Percentiles rank a stretch among this genome's conserved stretches.
Evolutionary conservation across 2,888 invertebrate genomes (phyloP).

Genomic region (Torymus aiolomorphi): DNA sequence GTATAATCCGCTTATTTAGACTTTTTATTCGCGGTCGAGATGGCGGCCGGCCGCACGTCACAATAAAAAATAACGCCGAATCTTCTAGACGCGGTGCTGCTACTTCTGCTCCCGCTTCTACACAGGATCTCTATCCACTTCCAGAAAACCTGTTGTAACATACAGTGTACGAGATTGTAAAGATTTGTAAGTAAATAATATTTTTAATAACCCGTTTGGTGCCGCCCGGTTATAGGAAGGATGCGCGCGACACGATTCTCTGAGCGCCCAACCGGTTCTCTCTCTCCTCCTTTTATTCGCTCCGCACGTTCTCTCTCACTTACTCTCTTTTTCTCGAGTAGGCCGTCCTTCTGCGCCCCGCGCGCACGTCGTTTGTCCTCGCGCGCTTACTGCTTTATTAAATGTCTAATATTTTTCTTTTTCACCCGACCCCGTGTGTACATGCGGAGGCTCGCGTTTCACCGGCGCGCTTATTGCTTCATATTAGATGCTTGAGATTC

Average conservation of each 20-base stretch:
- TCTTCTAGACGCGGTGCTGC: background rate
- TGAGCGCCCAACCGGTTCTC: conserved; percentile 47
- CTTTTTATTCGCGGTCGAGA: conserved; percentile 24
- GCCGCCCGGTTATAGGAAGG: conserved; percentile 27
- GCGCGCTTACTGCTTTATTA: conserved; percentile 57
- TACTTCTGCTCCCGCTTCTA: too few relatives aligned
- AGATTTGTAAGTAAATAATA: conserved; percentile 59
- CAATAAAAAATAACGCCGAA: conserved; percentile 36
- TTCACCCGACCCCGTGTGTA: background rate
- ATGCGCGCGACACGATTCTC: background rate
- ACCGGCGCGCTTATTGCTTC: conserved; percentile 26
- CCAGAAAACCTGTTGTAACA: conserved; percentile 42
- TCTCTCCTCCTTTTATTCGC: conserved; percentile 46
- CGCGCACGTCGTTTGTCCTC: conserved; percentile 45
- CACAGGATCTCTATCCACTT: background rate
- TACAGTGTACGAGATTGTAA: conserved; percentile 57
- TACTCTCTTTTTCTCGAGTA: conserved; percentile 24
- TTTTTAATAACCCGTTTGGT: conserved; percentile 57
- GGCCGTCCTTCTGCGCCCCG: conserved; percentile 29
- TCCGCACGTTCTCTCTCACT: background rate
- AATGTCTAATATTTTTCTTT: conserved; percentile 51
- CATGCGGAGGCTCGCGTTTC: too few relatives aligned
- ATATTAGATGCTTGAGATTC: conserved; percentile 50
- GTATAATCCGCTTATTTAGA: conserved; percentile 43
- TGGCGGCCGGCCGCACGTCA: background rate